Evolutionary conservation across 1,140 invertebrate genomes (phyloP), one percentile per base, ranked within the genome.

Genomic region (Megalopta genalis): DNA sequence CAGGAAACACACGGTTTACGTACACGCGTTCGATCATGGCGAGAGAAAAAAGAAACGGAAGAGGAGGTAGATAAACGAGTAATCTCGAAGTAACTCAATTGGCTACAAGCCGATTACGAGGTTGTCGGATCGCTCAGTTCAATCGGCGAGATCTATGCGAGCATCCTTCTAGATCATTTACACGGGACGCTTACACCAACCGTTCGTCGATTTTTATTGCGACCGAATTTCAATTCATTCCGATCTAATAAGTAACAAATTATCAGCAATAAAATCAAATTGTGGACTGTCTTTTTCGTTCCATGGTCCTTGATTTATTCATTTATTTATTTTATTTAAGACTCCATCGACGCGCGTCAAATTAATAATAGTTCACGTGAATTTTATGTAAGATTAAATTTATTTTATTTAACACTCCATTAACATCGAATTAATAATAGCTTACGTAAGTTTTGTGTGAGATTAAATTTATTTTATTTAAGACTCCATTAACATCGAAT

Each of bases 61-160:
- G 46, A 70, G 6, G 8, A 18, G 25, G n/a, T 12, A 27, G 57
- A 62, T 62, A 62, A 77, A 77, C 65, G 62, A 64, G 69, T 72
- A 73, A 78, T 73, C 49, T 32, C 16, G 18, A 21, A 72, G 69
- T 70, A 73, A 78, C 77, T 63, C 23, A 59, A 12, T 60, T 23
- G 52, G 9, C 32, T 73, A 32, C 77, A 73, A 73, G 59, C 69
- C 77, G 49, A 73, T 73, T 69, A 78, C 75, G 37, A 77, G 75
- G 68, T 52, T 62, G 76, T 49, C 37, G 27, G 49, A 72, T 65
- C 62, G 12, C 57, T 73, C 77, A 37, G 0, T 23, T 72, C 46
- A 27, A 10, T 39, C 62, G 21, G 37, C 42, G 12, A 70, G 42
- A 70, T 63, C 57, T 52, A 39, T 42, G 23, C 59, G 57, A 60